phyloP scores from a whole-genome alignment of 2,888 invertebrate genomes.

The Tetranychus piercei region DNA sequence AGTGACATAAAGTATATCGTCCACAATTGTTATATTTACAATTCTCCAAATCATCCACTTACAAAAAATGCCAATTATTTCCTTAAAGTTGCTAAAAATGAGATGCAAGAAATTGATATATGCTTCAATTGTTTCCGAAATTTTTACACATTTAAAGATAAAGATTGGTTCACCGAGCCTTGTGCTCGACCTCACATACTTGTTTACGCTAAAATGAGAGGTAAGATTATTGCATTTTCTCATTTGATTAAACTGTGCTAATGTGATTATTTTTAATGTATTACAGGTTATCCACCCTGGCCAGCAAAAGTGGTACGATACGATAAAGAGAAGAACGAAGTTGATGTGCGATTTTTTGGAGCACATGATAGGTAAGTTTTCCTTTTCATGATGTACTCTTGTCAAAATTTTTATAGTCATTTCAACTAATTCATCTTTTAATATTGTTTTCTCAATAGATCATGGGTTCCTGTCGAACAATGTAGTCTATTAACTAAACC shows the following conservation, averaged over 20 bases:
- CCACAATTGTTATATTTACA: conserved; percentile 77
- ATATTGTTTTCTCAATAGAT: conserved; percentile 36
- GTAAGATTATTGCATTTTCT: not conserved
- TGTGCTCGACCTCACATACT: conserved; percentile 43
- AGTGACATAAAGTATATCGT: conserved; percentile 82
- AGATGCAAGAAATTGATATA: conserved; percentile 76
- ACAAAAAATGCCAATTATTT: conserved; percentile 56
- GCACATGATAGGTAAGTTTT: conserved; percentile 49
- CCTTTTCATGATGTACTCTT: not conserved
- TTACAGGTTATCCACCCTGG: conserved; percentile 82
- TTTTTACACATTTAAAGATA: conserved; percentile 41
- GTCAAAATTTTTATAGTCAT: too few species aligned
- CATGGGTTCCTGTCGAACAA: conserved; percentile 67
- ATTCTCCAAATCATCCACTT: conserved; percentile 61
- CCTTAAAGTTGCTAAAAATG: conserved; percentile 63
- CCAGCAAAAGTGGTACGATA: conserved; percentile 52
- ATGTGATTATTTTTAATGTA: not conserved
- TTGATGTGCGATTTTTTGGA: conserved; percentile 83
- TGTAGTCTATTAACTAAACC: conserved; percentile 62
- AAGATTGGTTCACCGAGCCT: conserved; percentile 74
- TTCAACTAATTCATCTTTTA: not conserved
- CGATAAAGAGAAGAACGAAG: conserved; percentile 36
- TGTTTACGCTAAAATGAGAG: conserved; percentile 8
- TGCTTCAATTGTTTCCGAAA: conserved; percentile 79
- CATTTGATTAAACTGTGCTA: not conserved